These are phyloP conservation scores for Ennomos fuscantarius DNA, from an alignment of 2,888 invertebrate species.

Conservation along the genomic window DNA sequence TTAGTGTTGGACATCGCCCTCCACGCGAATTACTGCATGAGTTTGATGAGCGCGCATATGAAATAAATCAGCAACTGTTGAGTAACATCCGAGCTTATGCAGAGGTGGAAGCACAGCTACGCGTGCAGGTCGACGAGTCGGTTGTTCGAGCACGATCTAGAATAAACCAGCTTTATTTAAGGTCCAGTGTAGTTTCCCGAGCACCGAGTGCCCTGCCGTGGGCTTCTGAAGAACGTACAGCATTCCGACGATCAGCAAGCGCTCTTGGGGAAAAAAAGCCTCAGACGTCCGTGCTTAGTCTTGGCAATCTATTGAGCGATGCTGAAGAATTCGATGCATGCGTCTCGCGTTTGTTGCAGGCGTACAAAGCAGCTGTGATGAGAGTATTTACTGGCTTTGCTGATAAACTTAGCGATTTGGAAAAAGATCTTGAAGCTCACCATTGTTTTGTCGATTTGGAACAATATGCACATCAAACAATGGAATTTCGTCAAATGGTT, in stretches of 20 bases:
- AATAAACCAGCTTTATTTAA: conserved; percentile 63
- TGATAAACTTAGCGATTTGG: conserved; percentile 52
- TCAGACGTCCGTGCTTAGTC: conserved; percentile 28
- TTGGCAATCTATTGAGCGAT: conserved; percentile 40
- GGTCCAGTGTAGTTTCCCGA: conserved; percentile 40
- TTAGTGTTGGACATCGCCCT: conserved; percentile 57
- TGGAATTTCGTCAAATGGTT: conserved; percentile 49
- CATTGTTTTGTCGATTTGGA: conserved; percentile 32
- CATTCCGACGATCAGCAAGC: conserved; percentile 43
- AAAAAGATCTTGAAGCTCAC: conserved; percentile 47
- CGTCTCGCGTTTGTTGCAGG: conserved; percentile 54
- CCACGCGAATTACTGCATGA: conserved; percentile 67
- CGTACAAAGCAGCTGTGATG: conserved; percentile 57
- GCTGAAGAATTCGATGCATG: conserved; percentile 54
- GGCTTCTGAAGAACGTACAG: conserved; percentile 36
- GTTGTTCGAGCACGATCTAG: conserved; percentile 53
- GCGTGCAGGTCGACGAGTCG: conserved; percentile 56
- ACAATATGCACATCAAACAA: conserved; percentile 25
- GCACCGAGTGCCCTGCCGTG: conserved; percentile 48
- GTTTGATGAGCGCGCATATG: conserved; percentile 69
- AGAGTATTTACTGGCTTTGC: conserved; percentile 56
- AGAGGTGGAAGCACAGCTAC: conserved; percentile 64
- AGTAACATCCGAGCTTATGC: conserved; percentile 67
- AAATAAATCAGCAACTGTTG: conserved; percentile 70
- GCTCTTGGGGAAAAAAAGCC: conserved; percentile 24